Base-by-base conservation (phyloP, 2,113 vertebrate genomes). In the Chloropsis cyanopogon region DNA sequence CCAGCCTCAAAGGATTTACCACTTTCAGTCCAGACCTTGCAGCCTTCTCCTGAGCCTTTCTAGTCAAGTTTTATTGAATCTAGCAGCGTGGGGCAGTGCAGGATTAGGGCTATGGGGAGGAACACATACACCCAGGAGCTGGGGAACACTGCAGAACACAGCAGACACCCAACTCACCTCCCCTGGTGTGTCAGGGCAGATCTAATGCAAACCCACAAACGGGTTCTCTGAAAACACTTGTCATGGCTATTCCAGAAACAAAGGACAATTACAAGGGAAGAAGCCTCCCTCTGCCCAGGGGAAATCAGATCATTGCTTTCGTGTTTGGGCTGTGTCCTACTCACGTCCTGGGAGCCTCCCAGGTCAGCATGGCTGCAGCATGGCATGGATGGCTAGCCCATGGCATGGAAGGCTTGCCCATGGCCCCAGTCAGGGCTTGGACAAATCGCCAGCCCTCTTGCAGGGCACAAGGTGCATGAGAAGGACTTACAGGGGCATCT, bases 71-170 rank as follows among this genome's bases (percentile, higher is more conserved):
- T 57, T 47, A 70, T 10, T 49, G 63, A 63, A 54, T 53, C 24
- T 28, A 68, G 35, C 66, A 79, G 53, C 0, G 1, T 22, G 22
- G 52, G 24, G 7, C 41, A 6, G 24, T 21, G 60, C 33, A 56
- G 50, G 63, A 65, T 31, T 23, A 26, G 39, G 37, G 35, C 50
- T 25, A 3, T 5, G 5, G 29, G 5, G 3, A 78, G 41, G 28
- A 54, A 54, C 35, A 26, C 0, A 2, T 3, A 28, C n/a, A 66
- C 2, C 8, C 12, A 7, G 81, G 49, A 72, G 37, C 4, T 4
- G 7, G 0, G 76, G 68, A 72, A 37, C 0, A 0, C n/a, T 35
- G 71, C 57, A 59, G 90, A 68, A 66, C 50, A 39, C 3, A 0
- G 50, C 1, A 2, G 6, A n/a, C 47, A 70, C 57, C 75, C 61